Conservation (phyloP, 2,797 vertebrate species). For the Melanotaenia parkinsoni region DNA sequence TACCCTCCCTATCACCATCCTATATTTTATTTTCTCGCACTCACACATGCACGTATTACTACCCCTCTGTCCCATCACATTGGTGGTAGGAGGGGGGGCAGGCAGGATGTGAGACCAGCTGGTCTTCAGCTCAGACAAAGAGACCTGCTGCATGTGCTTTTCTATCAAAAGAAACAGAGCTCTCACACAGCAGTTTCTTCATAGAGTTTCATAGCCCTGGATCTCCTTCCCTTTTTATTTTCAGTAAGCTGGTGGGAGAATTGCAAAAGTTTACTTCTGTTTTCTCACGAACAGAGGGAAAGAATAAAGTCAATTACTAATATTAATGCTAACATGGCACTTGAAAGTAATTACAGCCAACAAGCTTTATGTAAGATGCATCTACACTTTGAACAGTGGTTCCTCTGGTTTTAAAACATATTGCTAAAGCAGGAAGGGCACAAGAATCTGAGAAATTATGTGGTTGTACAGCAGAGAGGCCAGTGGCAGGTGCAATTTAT, state of each 20-base stretch:
- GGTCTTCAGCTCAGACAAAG: conserved; percentile 84
- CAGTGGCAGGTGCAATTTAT: conserved; percentile 79
- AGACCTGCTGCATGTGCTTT: conserved; percentile 79
- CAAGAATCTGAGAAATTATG: conserved; percentile 36
- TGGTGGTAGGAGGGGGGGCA: conserved; percentile 39
- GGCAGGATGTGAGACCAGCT: conserved; percentile 83
- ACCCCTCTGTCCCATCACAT: conserved; percentile 50
- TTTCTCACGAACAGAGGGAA: conserved; percentile 6
- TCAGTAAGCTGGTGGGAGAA: background rate
- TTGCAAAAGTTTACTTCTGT: conserved; percentile 29
- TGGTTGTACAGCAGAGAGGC: conserved; percentile 65
- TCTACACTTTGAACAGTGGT: conserved; percentile 16
- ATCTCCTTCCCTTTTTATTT: conserved; percentile 30
- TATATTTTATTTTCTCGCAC: conserved; percentile 6
- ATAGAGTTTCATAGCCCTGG: conserved; percentile 14
- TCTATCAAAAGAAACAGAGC: conserved; percentile 70
- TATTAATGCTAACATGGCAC: background rate
- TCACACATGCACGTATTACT: conserved; percentile 38
- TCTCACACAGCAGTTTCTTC: conserved; percentile 44
- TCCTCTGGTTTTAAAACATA: background rate
- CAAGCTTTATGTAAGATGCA: background rate
- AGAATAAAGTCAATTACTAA: background rate
- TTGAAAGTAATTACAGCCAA: conserved; percentile 24
- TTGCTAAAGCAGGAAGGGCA: conserved; percentile 24
- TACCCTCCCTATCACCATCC: conserved; percentile 29